phyloP scores from a whole-genome alignment of 2,888 invertebrate genomes.

The Pseudococcus jackbeardsleyi region DNA sequence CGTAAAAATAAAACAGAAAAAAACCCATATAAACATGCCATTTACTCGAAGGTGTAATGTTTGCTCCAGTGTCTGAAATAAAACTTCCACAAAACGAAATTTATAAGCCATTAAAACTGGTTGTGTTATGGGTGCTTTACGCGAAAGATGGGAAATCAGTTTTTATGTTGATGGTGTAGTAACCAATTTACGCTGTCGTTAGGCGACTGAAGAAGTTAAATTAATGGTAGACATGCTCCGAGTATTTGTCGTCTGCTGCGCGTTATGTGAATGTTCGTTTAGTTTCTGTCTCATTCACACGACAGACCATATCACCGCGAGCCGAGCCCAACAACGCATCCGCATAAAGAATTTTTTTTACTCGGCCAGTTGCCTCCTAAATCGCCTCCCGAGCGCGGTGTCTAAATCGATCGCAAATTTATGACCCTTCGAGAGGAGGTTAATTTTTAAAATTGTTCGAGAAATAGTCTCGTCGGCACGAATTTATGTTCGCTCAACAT shows the following conservation, averaged over 20 bases:
- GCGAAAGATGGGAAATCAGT: conserved; percentile 60
- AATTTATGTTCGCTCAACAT: background rate
- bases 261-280: conserved; percentile 38
- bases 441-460: conserved; percentile 12
- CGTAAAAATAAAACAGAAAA: conserved; percentile 54
- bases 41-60: conserved; percentile 55
- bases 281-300: conserved; percentile 42
- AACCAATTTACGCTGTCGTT: conserved; percentile 63
- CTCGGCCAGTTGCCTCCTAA: background rate
- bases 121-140: conserved; percentile 62
- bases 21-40: conserved; percentile 61
- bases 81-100: conserved; percentile 63
- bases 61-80: conserved; percentile 49
- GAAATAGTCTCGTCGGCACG: background rate
- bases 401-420: conserved; percentile 30
- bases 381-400: background rate
- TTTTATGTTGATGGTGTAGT: conserved; percentile 54
- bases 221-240: conserved; percentile 47
- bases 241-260: conserved; percentile 38
- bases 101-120: conserved; percentile 65
- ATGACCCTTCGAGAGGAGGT: conserved; percentile 4
- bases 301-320: background rate
- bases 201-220: conserved; percentile 49
- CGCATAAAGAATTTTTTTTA: background rate
- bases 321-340: background rate